Evolutionary conservation across 2,113 vertebrate species (phyloP).

Genomic region (Myotis lucifugus): DNA sequence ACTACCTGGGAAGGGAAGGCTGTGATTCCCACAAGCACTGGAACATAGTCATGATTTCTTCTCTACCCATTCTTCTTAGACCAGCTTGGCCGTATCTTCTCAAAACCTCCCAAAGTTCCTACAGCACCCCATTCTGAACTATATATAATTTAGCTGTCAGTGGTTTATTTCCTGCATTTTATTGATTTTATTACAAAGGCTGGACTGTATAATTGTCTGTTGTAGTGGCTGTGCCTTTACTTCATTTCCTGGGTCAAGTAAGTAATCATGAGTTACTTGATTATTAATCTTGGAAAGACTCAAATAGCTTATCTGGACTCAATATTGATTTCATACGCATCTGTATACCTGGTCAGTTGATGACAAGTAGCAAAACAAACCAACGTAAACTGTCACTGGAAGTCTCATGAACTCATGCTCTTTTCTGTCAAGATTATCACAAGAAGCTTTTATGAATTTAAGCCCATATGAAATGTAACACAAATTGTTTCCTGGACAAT

Average conservation of each 20-base stretch:
- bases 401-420: neutral
- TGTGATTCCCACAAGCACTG: neutral
- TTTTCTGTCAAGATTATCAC: conserved; percentile 6
- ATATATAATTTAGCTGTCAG: neutral
- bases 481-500: conserved; percentile 6
- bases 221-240: neutral
- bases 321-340: neutral
- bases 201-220: neutral
- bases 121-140: neutral
- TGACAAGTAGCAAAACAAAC: conserved; percentile 19
- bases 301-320: neutral
- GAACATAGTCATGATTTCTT: neutral
- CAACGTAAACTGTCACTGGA: neutral
- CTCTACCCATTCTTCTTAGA: neutral
- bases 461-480: neutral
- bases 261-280: conserved; percentile 29
- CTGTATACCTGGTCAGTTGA: neutral
- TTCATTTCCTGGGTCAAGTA: neutral
- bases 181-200: neutral
- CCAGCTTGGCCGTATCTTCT: neutral
- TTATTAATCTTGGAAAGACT: conserved; percentile 36
- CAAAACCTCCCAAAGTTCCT: neutral
- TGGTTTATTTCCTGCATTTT: neutral
- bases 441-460: conserved; percentile 21
- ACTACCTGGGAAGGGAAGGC: neutral